phyloP scores from a whole-genome alignment of 2,888 invertebrate genomes.

The Coleophora flavipennella region DNA sequence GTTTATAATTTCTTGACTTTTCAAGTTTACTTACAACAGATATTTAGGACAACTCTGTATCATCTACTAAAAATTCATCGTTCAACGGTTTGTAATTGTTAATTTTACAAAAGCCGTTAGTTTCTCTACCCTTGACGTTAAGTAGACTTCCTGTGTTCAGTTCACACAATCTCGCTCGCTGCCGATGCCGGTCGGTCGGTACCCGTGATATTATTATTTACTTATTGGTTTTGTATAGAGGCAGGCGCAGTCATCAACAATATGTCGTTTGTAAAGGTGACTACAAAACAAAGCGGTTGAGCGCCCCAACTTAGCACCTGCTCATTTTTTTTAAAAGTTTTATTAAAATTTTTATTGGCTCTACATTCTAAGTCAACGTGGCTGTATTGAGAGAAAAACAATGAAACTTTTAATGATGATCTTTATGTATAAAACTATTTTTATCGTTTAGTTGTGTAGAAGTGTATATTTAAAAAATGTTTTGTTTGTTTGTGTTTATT shows the following conservation, averaged over 20 bases:
- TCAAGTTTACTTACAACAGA: no score
- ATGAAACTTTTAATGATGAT: slow-evolving; percentile 13
- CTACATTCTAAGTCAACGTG: slow-evolving; percentile 19
- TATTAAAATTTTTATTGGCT: slow-evolving; percentile 19
- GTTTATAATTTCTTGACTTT: no score
- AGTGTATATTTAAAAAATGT: slow-evolving; percentile 43
- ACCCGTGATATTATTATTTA: slow-evolving; percentile 64
- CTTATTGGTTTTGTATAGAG: slow-evolving; percentile 64
- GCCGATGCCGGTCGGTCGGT: slow-evolving; percentile 42
- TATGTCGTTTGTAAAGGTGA: slow-evolving; percentile 67
- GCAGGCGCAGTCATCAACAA: slow-evolving; percentile 59
- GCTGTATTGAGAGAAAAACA: slow-evolving; percentile 11
- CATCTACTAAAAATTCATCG: no score
- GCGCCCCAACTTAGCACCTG: slow-evolving; percentile 58
- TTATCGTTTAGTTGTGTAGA: slow-evolving; percentile 41
- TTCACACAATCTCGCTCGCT: slow-evolving; percentile 62
- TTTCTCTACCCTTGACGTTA: slow-evolving; percentile 40
- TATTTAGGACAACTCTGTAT: neutral
- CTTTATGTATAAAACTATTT: slow-evolving; percentile 32
- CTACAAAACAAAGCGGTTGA: slow-evolving; percentile 67
- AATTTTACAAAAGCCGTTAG: slow-evolving; percentile 1
- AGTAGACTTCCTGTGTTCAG: slow-evolving; percentile 58
- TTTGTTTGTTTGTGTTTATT: slow-evolving; percentile 72
- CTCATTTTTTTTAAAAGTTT: slow-evolving; percentile 41
- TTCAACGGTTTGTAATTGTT: neutral